phyloP scores from a whole-genome alignment of 2,888 invertebrate genomes.

The Aplocera efformata region DNA sequence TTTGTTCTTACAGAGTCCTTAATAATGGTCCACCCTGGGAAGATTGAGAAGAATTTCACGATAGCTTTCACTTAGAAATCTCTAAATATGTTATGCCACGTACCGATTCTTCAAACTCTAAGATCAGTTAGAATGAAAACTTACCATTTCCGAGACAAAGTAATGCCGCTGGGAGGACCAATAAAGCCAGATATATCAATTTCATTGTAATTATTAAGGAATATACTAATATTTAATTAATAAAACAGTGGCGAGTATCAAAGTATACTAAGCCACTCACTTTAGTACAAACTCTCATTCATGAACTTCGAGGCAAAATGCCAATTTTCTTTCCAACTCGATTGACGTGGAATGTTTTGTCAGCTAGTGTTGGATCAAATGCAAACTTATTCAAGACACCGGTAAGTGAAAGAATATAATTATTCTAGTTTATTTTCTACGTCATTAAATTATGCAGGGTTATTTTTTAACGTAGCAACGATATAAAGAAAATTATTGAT shows the following conservation, averaged over 20 bases:
- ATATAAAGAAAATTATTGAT: too few species aligned
- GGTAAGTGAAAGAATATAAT: constrained; percentile 11
- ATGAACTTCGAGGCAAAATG: constrained; percentile 62
- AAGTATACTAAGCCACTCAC: constrained; percentile 65
- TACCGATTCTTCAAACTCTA: constrained; percentile 42
- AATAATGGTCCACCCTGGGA: not conserved
- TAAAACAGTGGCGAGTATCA: constrained; percentile 46
- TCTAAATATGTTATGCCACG: constrained; percentile 62
- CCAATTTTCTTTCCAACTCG: constrained; percentile 77
- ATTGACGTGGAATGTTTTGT: constrained; percentile 79
- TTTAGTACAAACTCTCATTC: constrained; percentile 57
- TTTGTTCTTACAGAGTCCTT: not conserved
- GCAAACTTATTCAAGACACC: constrained; percentile 21
- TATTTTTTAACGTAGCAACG: too few species aligned
- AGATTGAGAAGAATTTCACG: constrained; percentile 8
- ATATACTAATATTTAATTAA: constrained; percentile 37
- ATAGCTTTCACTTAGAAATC: constrained; percentile 53
- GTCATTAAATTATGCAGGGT: too few species aligned
- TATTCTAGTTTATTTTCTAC: too few species aligned
- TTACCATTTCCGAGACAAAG: constrained; percentile 87
- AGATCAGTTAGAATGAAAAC: constrained; percentile 55
- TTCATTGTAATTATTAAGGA: constrained; percentile 80
- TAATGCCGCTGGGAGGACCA: constrained; percentile 86
- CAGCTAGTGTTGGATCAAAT: constrained; percentile 52
- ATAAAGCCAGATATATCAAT: constrained; percentile 81